phyloP scores from a whole-genome alignment of 2,888 invertebrate species.

The Drosophila colorata region DNA sequence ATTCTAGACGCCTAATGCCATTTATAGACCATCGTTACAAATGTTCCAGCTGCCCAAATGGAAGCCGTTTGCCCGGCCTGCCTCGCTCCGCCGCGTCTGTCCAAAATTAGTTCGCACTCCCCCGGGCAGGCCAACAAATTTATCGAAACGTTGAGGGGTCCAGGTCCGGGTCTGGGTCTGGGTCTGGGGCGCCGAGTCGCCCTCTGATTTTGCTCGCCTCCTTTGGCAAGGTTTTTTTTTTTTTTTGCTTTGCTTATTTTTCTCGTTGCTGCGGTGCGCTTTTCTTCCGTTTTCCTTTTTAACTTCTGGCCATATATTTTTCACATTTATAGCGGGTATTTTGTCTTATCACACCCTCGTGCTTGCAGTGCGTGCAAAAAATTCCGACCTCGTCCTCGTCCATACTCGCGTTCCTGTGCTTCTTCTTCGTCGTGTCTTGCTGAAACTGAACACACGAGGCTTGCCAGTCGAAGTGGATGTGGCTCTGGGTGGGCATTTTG shows the following conservation, averaged over 20 bases:
- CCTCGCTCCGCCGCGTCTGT: slow-evolving; percentile 23
- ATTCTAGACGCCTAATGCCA: slow-evolving; percentile 80
- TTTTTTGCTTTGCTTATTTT: slow-evolving; percentile 15
- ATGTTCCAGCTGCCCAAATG: slow-evolving; percentile 68
- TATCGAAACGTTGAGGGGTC: slow-evolving; percentile 63
- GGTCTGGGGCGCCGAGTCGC: slow-evolving; percentile 2
- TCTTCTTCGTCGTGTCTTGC: slow-evolving; percentile 34
- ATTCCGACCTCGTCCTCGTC: slow-evolving; percentile 39
- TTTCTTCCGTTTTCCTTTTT: slow-evolving; percentile 67
- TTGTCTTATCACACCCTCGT: slow-evolving; percentile 84
- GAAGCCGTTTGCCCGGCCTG: slow-evolving; percentile 10
- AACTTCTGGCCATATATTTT: slow-evolving; percentile 82
- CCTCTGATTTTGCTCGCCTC: slow-evolving; percentile 52
- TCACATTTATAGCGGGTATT: slow-evolving; percentile 83
- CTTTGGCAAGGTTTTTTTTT: slow-evolving; percentile 31
- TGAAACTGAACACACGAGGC: slow-evolving; percentile 20
- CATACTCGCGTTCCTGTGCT: slow-evolving; percentile 13
- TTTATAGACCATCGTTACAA: slow-evolving; percentile 80
- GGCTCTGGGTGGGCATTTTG: slow-evolving; percentile 16
- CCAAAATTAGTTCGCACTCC: slow-evolving; percentile 68
- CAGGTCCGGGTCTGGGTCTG: not conserved
- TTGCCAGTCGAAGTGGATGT: slow-evolving; percentile 17
- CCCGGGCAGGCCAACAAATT: slow-evolving; percentile 57
- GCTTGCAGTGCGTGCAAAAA: slow-evolving; percentile 80
- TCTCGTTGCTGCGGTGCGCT: slow-evolving; percentile 19